Base-by-base conservation (phyloP, 2,113 vertebrate genomes). In the Vanacampus margaritifer region DNA sequence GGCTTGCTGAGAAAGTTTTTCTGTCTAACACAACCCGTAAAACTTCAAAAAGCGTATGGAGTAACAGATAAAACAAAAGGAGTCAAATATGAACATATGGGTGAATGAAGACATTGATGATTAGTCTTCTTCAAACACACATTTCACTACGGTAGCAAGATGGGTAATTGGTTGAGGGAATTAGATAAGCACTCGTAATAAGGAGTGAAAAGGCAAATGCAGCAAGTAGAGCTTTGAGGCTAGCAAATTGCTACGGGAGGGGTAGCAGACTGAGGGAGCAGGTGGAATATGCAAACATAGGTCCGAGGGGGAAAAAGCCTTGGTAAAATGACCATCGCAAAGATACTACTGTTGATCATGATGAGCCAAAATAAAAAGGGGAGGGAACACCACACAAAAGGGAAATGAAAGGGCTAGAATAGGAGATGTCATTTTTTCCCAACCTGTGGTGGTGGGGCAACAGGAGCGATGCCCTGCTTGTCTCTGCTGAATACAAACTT, bases 401-500 rank as follows among this genome's bases (percentile, higher is more conserved):
- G 61, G 58, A 75, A 58, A 73, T 56, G 65, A 74, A 70, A 79
- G 73, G 74, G 76, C 75, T 75, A 72, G 70, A 82, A 82, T 79
- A 88, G 78, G 79, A 84, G 69, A 84, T 86, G 81, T 81, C 86
- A 79, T 84, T 87, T 90, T 71, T 88, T 92, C 91, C 96, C 94
- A 95, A 99, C 97, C 97, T 99, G 96, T 91, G 94, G 89, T 83
- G 93, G 91, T 88, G 92, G 94, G 92, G 92, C 84, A 72, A 90
- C 93, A 83, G 92, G 75, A 89, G 88, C 90, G 93, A 91, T 80
- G 90, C 94, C 94, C 90, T 93, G 95, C 94, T 94, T 98, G 93
- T 98, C 95, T 93, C 94, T 93, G 93, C 85, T 95, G 96, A 97
- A 96, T 93, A 96, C 94, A 94, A 96, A 92, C 91, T 96, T 99